A percentile compares a stretch with the other conserved stretches of the same genome.
Conservation (phyloP, 2,888 invertebrate species). For the Timema cristinae region DNA sequence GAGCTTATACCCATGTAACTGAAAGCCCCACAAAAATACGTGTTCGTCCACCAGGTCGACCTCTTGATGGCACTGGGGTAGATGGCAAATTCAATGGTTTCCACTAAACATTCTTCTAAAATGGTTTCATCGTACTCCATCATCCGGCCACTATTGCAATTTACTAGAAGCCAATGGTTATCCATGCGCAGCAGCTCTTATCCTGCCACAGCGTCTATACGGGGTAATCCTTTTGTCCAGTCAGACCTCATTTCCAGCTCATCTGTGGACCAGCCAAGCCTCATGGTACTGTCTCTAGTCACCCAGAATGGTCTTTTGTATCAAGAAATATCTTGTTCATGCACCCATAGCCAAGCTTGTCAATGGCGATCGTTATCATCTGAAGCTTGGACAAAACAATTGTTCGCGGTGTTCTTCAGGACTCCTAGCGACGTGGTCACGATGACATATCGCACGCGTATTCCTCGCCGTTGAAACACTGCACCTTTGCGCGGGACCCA, state of each 20-base stretch:
- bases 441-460: conserved; percentile 71
- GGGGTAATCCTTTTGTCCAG: conserved; percentile 71
- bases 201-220: conserved; percentile 68
- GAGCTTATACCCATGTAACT: conserved; percentile 67
- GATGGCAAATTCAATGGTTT: conserved; percentile 66
- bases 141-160: too few species aligned
- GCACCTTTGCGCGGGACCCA: conserved; percentile 57
- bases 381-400: conserved; percentile 69
- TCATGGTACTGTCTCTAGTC: conserved; percentile 63
- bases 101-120: conserved; percentile 69
- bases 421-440: conserved; percentile 75
- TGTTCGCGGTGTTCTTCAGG: conserved; percentile 67
- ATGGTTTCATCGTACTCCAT: too few species aligned
- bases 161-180: too few species aligned
- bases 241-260: conserved; percentile 57
- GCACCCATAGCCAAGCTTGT: conserved; percentile 65
- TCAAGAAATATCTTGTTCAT: conserved; percentile 76
- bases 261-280: conserved; percentile 66
- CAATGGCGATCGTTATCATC: conserved; percentile 64
- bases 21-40: conserved; percentile 68
- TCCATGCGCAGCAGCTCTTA: conserved; percentile 63
- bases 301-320: conserved; percentile 71
- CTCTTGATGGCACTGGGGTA: conserved; percentile 64
- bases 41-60: conserved; percentile 70
- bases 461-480: conserved; percentile 67